Conservation (phyloP, 2,797 vertebrate species). For the Gila robusta region DNA sequence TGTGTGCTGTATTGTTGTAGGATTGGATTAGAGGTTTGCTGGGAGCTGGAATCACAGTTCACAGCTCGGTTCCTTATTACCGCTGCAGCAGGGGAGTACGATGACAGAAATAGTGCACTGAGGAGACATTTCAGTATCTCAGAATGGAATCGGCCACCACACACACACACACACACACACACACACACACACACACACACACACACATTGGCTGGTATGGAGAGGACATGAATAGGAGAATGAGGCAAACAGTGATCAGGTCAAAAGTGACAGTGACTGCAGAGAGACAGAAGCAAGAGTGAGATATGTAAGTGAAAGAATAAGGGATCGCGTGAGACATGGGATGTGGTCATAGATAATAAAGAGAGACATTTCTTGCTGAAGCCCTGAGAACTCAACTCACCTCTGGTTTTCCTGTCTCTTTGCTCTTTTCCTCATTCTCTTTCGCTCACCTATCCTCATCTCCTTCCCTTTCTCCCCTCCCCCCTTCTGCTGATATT, state of each 20-base stretch:
- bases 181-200: constrained; percentile 32
- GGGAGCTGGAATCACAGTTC: constrained; percentile 48
- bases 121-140: constrained; percentile 59
- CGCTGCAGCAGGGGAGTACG: constrained; percentile 31
- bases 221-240: constrained; percentile 25
- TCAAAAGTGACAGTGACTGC: constrained; percentile 36
- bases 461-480: constrained; percentile 18
- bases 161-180: constrained; percentile 44
- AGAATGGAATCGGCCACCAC: constrained; percentile 46
- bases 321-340: constrained; percentile 6
- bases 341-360: constrained; percentile 56
- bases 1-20: constrained; percentile 50
- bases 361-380: constrained; percentile 60
- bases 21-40: constrained; percentile 48
- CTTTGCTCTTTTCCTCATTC: neutral
- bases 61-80: constrained; percentile 56
- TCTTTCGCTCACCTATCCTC: constrained; percentile 10
- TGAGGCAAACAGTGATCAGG: constrained; percentile 26
- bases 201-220: neutral
- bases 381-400: constrained; percentile 61
- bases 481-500: constrained; percentile 37
- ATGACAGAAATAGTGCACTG: constrained; percentile 59
- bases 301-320: constrained; percentile 26
- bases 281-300: constrained; percentile 7
- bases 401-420: constrained; percentile 37